A percentile compares a stretch with the other conserved stretches of the same genome.
Evolutionary conservation across 2,797 vertebrate genomes (phyloP).

Genomic region (Chanos chanos): DNA sequence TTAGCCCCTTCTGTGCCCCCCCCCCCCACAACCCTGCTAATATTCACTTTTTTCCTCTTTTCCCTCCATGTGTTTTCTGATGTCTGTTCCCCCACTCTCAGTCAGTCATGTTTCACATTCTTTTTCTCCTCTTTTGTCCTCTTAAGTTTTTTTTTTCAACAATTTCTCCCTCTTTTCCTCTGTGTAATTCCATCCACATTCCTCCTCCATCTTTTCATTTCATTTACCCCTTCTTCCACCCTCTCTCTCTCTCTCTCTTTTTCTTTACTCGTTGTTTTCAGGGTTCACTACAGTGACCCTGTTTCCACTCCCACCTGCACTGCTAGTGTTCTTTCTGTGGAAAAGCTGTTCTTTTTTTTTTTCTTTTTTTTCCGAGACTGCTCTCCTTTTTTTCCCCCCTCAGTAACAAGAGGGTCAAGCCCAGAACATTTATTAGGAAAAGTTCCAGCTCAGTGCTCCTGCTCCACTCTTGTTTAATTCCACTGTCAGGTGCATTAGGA

Average conservation of each 20-base stretch:
- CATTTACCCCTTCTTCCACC: slow-evolving; percentile 16
- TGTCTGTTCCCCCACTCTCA: too few species aligned
- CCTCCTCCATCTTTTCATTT: too few species aligned
- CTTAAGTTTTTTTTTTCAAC: too few species aligned
- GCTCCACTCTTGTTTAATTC: slow-evolving; percentile 47
- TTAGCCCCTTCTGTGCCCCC: too few species aligned
- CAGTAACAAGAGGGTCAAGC: slow-evolving; percentile 25
- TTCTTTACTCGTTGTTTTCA: slow-evolving; percentile 22
- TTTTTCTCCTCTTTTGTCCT: not conserved
- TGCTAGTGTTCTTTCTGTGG: slow-evolving; percentile 20
- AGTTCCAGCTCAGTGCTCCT: slow-evolving; percentile 36
- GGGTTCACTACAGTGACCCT: slow-evolving; percentile 6
- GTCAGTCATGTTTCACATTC: too few species aligned
- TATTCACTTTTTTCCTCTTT: too few species aligned
- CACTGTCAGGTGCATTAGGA: slow-evolving; percentile 43
- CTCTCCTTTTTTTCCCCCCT: slow-evolving; percentile 8
- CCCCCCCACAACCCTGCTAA: too few species aligned
- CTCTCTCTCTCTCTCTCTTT: slow-evolving; percentile 10
- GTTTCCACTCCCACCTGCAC: slow-evolving; percentile 13
- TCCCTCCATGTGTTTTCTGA: too few species aligned
- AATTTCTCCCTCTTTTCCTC: slow-evolving; percentile 3
- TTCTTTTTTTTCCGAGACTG: too few species aligned
- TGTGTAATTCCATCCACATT: not conserved
- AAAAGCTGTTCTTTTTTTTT: too few species aligned
- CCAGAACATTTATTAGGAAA: slow-evolving; percentile 12